phyloP scores from a whole-genome alignment of 2,797 vertebrate species.

The Enteromius paludinosus region DNA sequence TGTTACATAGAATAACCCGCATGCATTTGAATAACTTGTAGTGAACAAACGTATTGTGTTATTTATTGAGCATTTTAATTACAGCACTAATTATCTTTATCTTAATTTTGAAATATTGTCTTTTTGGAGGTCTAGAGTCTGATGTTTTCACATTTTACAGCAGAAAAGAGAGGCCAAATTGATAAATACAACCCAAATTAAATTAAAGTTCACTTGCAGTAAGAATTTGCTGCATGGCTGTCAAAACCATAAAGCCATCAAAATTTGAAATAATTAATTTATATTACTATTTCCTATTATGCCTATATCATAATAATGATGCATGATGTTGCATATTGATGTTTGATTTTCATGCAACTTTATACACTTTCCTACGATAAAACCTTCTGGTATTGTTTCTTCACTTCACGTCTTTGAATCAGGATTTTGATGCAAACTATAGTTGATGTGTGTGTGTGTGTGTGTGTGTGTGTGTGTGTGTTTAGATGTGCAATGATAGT shows the following conservation, averaged over 20 bases:
- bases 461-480: conserved; percentile 27
- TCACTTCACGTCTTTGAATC: background rate
- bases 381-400: background rate
- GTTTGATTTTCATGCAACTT: background rate
- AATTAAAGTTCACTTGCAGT: background rate
- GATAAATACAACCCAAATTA: background rate
- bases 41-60: background rate
- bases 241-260: background rate
- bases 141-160: background rate
- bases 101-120: background rate
- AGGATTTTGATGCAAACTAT: background rate
- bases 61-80: background rate
- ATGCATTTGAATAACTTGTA: background rate
- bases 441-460: background rate
- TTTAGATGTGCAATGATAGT: conserved; percentile 33
- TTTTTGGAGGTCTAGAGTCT: background rate
- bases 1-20: background rate
- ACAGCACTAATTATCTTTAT: too few species aligned
- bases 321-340: background rate
- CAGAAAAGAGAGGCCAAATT: background rate
- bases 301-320: background rate
- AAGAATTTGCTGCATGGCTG: background rate
- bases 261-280: background rate
- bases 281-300: background rate
- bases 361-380: too few species aligned